Conservation (phyloP, 2,113 vertebrate genomes). For the Dromaius novaehollandiae region DNA sequence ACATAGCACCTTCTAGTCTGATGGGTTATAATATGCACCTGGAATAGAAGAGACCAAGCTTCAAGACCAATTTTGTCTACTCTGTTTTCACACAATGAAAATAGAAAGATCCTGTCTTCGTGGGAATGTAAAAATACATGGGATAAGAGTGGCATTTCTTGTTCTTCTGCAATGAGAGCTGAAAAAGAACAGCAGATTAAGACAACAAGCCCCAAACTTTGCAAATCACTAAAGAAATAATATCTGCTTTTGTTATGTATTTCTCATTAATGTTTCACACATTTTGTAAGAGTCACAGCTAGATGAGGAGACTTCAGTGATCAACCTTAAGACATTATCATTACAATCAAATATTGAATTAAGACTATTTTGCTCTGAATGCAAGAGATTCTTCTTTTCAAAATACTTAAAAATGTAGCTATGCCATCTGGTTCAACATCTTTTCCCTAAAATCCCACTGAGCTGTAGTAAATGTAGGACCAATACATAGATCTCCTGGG, state of each 20-base stretch:
- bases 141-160: not conserved
- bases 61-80: not conserved
- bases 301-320: not conserved
- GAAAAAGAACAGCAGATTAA: not conserved
- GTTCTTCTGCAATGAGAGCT: not conserved
- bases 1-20: not conserved
- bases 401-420: not conserved
- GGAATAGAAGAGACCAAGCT: not conserved
- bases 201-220: not conserved
- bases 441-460: not conserved
- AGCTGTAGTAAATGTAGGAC: not conserved
- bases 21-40: not conserved
- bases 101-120: not conserved
- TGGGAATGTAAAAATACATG: not conserved
- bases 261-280: not conserved
- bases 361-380: not conserved
- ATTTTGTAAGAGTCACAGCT: not conserved
- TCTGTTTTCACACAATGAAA: not conserved
- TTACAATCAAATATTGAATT: not conserved
- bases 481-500: not conserved
- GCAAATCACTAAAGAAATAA: not conserved
- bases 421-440: not conserved
- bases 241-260: not conserved
- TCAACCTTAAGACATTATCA: not conserved
- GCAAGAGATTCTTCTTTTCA: not conserved